Conservation (phyloP, 2,888 invertebrate species). For the Pheosia tremula region DNA sequence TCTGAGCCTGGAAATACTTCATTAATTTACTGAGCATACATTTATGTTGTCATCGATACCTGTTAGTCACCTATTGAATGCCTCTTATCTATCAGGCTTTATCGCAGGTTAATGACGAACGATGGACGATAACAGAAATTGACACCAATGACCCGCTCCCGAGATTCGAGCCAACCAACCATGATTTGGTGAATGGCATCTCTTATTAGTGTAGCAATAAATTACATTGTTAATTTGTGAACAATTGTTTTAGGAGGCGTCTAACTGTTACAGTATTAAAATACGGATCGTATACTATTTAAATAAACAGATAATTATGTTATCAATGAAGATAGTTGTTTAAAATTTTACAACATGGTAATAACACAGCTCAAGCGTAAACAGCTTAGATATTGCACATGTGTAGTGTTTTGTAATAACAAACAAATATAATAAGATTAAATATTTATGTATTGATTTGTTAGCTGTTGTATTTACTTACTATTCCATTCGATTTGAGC, state of each 20-base stretch:
- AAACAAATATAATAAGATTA: not conserved
- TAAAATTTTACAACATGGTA: no score
- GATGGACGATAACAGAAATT: not conserved
- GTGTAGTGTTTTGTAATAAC: constrained; percentile 1
- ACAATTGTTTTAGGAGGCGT: no score
- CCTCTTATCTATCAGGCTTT: not conserved
- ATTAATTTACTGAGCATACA: not conserved
- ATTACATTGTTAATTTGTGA: no score
- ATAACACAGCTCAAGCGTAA: not conserved
- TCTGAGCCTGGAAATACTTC: no score
- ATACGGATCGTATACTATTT: no score
- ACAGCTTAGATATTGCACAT: not conserved
- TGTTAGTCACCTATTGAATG: not conserved
- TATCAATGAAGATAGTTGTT: no score
- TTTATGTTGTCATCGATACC: not conserved
- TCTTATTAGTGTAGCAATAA: not conserved
- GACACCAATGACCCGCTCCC: not conserved
- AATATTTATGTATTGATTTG: not conserved
- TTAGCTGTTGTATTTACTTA: not conserved
- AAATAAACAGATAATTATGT: no score
- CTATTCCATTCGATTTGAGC: not conserved
- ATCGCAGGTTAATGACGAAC: not conserved
- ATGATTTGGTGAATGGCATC: not conserved
- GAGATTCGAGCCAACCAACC: not conserved
- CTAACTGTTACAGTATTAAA: no score